phyloP scores from a whole-genome alignment of 1,140 invertebrate species.

The Diuraphis noxia region DNA sequence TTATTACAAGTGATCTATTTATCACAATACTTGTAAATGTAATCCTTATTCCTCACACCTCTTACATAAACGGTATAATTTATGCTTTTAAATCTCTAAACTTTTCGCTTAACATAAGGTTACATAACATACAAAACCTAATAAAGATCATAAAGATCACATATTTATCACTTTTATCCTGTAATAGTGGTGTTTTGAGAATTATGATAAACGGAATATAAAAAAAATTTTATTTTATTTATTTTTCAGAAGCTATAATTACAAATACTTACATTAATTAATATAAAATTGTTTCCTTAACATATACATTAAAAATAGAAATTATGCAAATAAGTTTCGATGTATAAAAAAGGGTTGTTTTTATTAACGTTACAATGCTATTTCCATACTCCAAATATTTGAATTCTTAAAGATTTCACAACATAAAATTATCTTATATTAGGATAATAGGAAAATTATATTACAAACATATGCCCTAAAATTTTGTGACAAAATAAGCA shows the following conservation, averaged over 20 bases:
- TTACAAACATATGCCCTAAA: neutral
- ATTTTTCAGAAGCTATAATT: constrained; percentile 25
- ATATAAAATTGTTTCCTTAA: constrained; percentile 30
- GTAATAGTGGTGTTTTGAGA: neutral
- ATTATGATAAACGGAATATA: neutral
- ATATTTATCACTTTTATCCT: neutral
- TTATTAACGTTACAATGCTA: neutral
- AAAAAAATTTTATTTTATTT: neutral
- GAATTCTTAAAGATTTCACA: neutral
- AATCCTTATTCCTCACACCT: no score
- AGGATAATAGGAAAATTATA: neutral
- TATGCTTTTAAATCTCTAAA: no score
- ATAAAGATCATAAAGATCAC: no score
- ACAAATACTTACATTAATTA: neutral
- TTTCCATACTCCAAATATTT: neutral
- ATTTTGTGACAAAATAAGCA: neutral
- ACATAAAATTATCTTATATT: neutral
- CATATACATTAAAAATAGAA: neutral
- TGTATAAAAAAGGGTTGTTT: neutral
- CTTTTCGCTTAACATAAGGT: no score
- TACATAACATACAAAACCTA: no score
- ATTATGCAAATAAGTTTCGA: neutral
- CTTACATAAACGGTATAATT: no score
- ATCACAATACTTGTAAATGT: no score
- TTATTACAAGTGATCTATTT: no score